Evolutionary conservation across 1,140 invertebrate genomes (phyloP).

Genomic region (Philotrypesis tridentata): DNA sequence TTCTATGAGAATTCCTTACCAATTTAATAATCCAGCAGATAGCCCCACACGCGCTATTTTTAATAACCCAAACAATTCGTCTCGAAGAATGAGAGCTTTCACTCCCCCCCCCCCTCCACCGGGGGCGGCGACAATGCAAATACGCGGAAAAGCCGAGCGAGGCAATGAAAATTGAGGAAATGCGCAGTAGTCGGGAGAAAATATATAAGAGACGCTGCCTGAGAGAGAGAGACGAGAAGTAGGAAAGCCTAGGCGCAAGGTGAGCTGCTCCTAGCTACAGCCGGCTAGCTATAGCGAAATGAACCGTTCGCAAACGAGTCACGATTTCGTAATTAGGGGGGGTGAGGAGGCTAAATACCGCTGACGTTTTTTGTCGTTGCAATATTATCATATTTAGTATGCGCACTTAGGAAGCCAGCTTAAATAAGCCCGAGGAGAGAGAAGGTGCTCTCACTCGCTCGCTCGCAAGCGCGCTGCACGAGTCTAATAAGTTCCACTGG

Average conservation of each 20-base stretch:
- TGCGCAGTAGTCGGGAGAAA: conserved; percentile 18
- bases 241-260: conserved; percentile 50
- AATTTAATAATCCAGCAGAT: conserved; percentile 19
- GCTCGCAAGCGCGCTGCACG: conserved; percentile 66
- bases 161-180: conserved; percentile 58
- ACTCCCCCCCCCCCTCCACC: too few species aligned
- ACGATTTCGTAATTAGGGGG: conserved; percentile 72
- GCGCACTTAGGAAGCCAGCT: conserved; percentile 72
- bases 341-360: conserved; percentile 69
- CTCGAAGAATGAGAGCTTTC: not conserved
- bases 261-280: conserved; percentile 2
- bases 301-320: conserved; percentile 73
- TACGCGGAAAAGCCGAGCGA: conserved; percentile 56
- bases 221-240: conserved; percentile 15
- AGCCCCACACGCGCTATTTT: not conserved
- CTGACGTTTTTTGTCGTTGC: conserved; percentile 72
- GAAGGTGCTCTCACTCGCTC: too few species aligned
- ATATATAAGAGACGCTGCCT: conserved; percentile 24
- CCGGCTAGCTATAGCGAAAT: conserved; percentile 60
- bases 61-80: conserved; percentile 23
- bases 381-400: conserved; percentile 76
- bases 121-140: conserved; percentile 46
- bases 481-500: conserved; percentile 72
- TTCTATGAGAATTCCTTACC: not conserved
- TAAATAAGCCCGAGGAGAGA: conserved; percentile 68